Evolutionary conservation across 2,797 vertebrate genomes (phyloP).

Genomic region (Picus viridis): DNA sequence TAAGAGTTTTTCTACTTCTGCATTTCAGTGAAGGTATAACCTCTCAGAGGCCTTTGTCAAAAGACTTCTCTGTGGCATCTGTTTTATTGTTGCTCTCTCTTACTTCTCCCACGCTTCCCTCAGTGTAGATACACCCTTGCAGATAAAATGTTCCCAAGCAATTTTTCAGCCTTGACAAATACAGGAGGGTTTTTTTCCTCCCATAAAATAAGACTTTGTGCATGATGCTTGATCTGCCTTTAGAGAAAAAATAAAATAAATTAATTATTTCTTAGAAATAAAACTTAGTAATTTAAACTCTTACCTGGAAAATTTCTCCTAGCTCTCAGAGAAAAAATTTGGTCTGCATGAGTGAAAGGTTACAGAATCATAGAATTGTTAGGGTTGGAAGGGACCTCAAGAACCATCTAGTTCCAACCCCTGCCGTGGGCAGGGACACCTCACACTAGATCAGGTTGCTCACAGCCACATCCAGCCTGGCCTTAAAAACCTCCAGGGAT

Average conservation of each 20-base stretch:
- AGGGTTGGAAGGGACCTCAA: too few relatives aligned
- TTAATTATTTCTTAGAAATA: neutral
- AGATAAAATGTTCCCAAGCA: neutral
- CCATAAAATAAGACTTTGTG: neutral
- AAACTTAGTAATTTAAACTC: neutral
- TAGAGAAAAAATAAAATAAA: neutral
- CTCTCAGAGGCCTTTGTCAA: neutral
- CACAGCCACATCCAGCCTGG: too few relatives aligned
- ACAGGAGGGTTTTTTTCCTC: neutral
- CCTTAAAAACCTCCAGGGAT: too few relatives aligned
- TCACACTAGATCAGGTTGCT: too few relatives aligned
- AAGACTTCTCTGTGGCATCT: neutral
- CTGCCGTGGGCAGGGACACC: too few relatives aligned
- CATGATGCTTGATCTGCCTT: neutral
- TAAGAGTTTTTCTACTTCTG: neutral
- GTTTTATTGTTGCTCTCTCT: neutral
- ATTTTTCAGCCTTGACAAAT: neutral
- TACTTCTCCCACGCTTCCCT: neutral
- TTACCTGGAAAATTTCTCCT: neutral
- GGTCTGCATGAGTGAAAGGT: neutral
- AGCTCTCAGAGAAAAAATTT: neutral
- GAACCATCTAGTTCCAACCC: too few relatives aligned
- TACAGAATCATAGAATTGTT: neutral
- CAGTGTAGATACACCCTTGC: rapidly evolving
- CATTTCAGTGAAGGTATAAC: neutral